Percentiles rank a stretch among this genome's conserved stretches.
These are phyloP conservation scores for Erpetoichthys calabaricus DNA, from an alignment of 2,797 vertebrate species.

Conservation along the genomic window DNA sequence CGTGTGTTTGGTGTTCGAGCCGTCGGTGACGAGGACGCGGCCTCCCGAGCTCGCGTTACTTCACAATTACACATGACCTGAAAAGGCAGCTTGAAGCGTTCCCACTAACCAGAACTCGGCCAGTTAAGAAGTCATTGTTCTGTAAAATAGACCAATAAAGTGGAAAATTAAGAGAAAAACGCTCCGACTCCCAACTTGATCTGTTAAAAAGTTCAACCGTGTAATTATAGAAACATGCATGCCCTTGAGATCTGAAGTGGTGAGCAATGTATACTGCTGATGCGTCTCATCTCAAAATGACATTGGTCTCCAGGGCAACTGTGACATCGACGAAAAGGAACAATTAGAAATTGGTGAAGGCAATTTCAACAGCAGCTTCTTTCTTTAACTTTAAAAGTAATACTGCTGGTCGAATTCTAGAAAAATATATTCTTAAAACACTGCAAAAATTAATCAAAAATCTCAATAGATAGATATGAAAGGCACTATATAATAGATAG, in stretches of 20 bases:
- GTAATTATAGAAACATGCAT: conserved; percentile 11
- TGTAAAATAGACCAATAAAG: conserved; percentile 5
- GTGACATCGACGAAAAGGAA: conserved; percentile 19
- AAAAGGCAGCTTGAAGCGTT: background rate
- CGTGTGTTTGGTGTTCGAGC: too few relatives aligned
- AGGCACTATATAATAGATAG: too few relatives aligned
- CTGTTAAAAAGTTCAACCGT: conserved; percentile 13
- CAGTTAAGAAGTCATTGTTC: conserved; percentile 3
- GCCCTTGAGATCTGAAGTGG: conserved; percentile 6
- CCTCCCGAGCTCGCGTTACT: too few relatives aligned
- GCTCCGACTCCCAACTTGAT: conserved; percentile 8
- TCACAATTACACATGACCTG: background rate
- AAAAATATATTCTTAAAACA: too few relatives aligned
- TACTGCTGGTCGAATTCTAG: too few relatives aligned
- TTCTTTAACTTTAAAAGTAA: too few relatives aligned
- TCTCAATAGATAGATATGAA: too few relatives aligned
- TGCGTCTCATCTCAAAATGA: conserved; percentile 14
- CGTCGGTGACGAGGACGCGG: too few relatives aligned
- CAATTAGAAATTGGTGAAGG: background rate
- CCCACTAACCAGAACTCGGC: background rate
- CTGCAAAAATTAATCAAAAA: too few relatives aligned
- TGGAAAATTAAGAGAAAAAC: conserved; percentile 5
- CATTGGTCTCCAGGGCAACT: conserved; percentile 20
- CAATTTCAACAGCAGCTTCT: too few relatives aligned
- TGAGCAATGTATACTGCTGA: conserved; percentile 19